Base-by-base conservation (phyloP, 2,113 vertebrate genomes). In the Balaeniceps rex region DNA sequence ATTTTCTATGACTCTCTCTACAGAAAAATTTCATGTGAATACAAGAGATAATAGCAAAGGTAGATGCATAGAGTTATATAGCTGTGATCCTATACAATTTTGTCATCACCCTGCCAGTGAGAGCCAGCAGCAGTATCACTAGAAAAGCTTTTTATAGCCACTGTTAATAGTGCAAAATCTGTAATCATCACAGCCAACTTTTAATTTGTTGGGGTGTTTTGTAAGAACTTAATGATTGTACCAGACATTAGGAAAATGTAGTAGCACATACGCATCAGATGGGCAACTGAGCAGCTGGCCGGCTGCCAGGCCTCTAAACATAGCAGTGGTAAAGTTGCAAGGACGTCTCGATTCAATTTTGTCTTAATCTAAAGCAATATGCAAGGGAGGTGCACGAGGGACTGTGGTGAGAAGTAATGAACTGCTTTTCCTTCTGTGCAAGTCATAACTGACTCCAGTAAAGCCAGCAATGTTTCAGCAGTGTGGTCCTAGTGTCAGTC, bases 81-180 rank as follows among this genome's bases (percentile, higher is more conserved):
- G 16, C 19, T 83, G 13, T 71, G n/a, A 26, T 54, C 33, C 33
- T 79, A 10, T 7, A 28, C 17, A 31, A 44, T 19, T 89, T 64
- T 76, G 8, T 64, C 46, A 61, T 44, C 0, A 0, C 19, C 16
- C 26, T 0, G 0, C 21, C 38, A n/a, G 34, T 8, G 40, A 87
- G 4, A 80, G 21, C 19, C 64, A 89, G 69, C 38, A 46, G 34
- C 11, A 57, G 23, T 7, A 75, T 29, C 13, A 26, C 9, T 54
- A 55, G 33, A 57, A 93, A 80, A 51, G 40, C 1, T 58, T 54
- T 54, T 75, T 24, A 51, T 9, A 34, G 57, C 9, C 40, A 34
- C 42, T 66, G 11, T 38, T 81, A 89, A 38, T 51, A 81, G 14
- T 0, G 1, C 4, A 76, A 64, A 58, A 78, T 33, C 25, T 58